A percentile compares a stretch with the other conserved stretches of the same genome.
phyloP scores from a whole-genome alignment of 2,797 vertebrate species.

The Nasua narica region DNA sequence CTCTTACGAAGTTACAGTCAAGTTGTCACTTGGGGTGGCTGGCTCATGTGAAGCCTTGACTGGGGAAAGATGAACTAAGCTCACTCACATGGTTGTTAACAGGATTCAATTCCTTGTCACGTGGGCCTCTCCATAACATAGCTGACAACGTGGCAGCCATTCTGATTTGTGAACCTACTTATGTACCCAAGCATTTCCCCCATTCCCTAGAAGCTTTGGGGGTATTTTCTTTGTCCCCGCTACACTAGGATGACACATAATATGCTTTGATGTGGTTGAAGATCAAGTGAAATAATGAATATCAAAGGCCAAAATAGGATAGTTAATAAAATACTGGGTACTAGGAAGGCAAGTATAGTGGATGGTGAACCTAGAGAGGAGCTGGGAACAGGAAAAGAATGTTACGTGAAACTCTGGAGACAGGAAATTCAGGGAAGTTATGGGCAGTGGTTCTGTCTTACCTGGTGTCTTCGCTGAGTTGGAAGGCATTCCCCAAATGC shows the following conservation, averaged over 20 bases:
- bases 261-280: background rate
- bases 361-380: background rate
- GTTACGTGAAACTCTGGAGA: background rate
- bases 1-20: background rate
- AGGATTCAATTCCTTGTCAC: background rate
- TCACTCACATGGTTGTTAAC: background rate
- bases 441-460: background rate
- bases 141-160: background rate
- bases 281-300: background rate
- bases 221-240: background rate
- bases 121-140: background rate
- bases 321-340: background rate
- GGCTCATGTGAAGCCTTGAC: background rate
- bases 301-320: background rate
- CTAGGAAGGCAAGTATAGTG: background rate
- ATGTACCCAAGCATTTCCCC: background rate
- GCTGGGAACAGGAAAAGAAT: background rate
- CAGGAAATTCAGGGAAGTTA: background rate
- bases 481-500: background rate
- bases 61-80: background rate
- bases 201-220: background rate
- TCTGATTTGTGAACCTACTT: conserved; percentile 15
- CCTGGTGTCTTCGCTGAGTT: background rate
- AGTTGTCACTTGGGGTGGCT: background rate
- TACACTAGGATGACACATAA: background rate